Conservation (phyloP, 2,113 vertebrate genomes). For the Empidonax alnorum region DNA sequence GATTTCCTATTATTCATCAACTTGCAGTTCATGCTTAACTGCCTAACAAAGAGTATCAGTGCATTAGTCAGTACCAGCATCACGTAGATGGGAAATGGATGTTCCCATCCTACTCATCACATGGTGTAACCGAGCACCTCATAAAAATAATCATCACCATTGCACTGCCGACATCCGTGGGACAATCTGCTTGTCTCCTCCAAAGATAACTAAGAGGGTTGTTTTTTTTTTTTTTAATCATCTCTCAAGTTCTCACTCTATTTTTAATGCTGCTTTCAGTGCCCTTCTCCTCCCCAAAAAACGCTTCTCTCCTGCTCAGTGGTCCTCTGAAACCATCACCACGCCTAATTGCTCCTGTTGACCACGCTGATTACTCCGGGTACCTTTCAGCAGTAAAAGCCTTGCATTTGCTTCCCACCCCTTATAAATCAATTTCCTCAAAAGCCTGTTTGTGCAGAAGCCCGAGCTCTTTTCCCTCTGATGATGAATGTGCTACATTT, state of each 20-base stretch:
- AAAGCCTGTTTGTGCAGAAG: constrained; percentile 63
- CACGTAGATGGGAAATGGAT: neutral
- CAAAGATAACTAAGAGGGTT: neutral
- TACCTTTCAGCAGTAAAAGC: constrained; percentile 61
- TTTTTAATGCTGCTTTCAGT: neutral
- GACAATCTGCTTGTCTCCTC: constrained; percentile 2
- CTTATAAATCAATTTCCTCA: constrained; percentile 71
- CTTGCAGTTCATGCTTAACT: neutral
- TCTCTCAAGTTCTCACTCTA: neutral
- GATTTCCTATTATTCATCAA: neutral
- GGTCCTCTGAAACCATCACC: constrained; percentile 35
- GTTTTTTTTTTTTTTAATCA: neutral
- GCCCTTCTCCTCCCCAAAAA: constrained; percentile 2
- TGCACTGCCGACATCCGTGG: neutral
- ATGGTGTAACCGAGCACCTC: neutral
- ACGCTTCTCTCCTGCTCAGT: neutral
- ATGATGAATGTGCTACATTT: constrained; percentile 58
- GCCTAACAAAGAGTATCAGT: neutral
- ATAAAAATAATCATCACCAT: neutral
- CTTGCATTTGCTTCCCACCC: constrained; percentile 52
- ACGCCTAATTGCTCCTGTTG: constrained; percentile 63
- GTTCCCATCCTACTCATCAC: neutral
- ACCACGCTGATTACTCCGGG: constrained; percentile 56
- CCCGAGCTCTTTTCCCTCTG: constrained; percentile 41
- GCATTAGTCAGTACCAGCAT: neutral